Evolutionary conservation across 2,888 invertebrate species (phyloP).

Genomic region (Caenorhabditis plicata): DNA sequence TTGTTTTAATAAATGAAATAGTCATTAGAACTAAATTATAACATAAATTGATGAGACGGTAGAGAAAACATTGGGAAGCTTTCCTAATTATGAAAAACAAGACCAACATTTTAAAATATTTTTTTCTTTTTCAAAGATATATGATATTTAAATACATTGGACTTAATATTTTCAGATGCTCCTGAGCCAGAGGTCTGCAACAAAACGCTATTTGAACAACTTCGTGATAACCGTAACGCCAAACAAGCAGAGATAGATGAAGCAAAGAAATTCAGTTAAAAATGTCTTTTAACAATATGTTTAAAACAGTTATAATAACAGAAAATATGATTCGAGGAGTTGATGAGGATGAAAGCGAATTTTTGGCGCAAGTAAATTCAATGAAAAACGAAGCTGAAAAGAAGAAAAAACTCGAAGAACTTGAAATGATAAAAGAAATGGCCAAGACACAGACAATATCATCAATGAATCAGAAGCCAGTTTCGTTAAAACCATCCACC

Average conservation of each 20-base stretch:
- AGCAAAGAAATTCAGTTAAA: constrained; percentile 90
- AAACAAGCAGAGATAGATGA: constrained; percentile 93
- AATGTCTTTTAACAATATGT: constrained; percentile 65
- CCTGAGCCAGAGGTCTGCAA: constrained; percentile 84
- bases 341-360: constrained; percentile 93
- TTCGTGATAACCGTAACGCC: constrained; percentile 87
- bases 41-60: too few relatives aligned
- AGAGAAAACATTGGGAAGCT: too few relatives aligned
- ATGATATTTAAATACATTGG: too few relatives aligned
- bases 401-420: constrained; percentile 50
- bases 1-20: too few relatives aligned
- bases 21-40: too few relatives aligned
- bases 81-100: too few relatives aligned
- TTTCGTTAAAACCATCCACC: constrained; percentile 19
- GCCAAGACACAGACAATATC: constrained; percentile 27
- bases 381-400: constrained; percentile 41
- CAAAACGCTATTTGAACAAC: constrained; percentile 84
- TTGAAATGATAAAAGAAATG: constrained; percentile 45
- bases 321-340: constrained; percentile 77
- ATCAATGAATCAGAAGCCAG: constrained; percentile 2
- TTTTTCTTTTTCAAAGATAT: too few relatives aligned
- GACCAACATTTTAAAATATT: too few relatives aligned
- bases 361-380: constrained; percentile 80
- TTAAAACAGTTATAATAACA: constrained; percentile 46
- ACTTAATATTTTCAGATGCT: constrained; percentile 76